Percentiles rank a stretch among this genome's conserved stretches.
Conservation (phyloP, 2,888 invertebrate genomes). For the Bibio marci region DNA sequence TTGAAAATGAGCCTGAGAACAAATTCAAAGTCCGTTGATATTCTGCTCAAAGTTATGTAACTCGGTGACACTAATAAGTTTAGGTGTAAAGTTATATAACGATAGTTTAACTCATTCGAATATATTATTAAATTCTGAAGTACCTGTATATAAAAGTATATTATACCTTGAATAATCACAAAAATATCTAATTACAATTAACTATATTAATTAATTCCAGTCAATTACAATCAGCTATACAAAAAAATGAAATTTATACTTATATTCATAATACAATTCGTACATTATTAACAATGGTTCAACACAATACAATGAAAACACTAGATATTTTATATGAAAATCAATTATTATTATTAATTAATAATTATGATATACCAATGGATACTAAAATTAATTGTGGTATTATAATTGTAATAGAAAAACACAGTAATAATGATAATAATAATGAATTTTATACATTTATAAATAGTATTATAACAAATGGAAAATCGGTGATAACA, state of each 20-base stretch:
- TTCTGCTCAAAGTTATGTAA: too few species aligned
- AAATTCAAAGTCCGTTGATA: too few species aligned
- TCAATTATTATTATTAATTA: constrained; percentile 21
- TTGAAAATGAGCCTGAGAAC: too few species aligned
- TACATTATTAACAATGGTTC: constrained; percentile 24
- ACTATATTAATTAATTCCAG: neutral
- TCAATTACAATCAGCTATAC: constrained; percentile 18
- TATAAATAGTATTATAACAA: neutral
- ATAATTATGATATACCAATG: constrained; percentile 38
- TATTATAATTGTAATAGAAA: constrained; percentile 34
- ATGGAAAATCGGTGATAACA: neutral
- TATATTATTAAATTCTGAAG: too few species aligned
- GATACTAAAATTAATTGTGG: constrained; percentile 48
- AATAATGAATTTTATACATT: too few species aligned
- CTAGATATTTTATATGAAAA: too few species aligned
- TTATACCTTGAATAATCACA: too few species aligned
- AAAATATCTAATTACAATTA: neutral
- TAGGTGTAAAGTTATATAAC: too few species aligned
- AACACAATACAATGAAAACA: too few species aligned
- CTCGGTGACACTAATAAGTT: too few species aligned
- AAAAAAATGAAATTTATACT: constrained; percentile 22
- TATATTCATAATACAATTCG: constrained; percentile 29
- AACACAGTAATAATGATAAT: constrained; percentile 25
- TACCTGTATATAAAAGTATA: too few species aligned
- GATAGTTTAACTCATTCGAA: too few species aligned